phyloP scores from a whole-genome alignment of 1,140 invertebrate species.

The Drosophila guanche region DNA sequence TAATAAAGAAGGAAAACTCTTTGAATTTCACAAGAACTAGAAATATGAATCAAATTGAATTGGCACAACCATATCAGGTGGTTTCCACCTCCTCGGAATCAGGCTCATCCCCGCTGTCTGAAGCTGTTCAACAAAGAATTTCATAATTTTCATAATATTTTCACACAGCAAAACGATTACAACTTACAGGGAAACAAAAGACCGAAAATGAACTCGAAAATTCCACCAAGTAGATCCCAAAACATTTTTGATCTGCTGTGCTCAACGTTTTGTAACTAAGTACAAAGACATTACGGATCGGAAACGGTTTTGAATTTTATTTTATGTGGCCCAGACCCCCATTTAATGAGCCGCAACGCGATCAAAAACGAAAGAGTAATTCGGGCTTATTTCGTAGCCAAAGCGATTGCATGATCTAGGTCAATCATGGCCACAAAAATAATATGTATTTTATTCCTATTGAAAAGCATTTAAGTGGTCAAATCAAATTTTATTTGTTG shows the following conservation, averaged over 20 bases:
- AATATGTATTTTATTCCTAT: slow-evolving; percentile 17
- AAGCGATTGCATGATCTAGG: slow-evolving; percentile 46
- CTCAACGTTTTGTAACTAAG: slow-evolving; percentile 61
- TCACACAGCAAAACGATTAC: background rate
- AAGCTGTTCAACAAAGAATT: slow-evolving; percentile 35
- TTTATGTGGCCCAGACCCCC: background rate
- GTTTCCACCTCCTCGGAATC: slow-evolving; percentile 79
- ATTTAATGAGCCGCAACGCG: slow-evolving; percentile 69
- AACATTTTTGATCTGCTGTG: slow-evolving; percentile 68
- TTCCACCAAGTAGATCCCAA: slow-evolving; percentile 70
- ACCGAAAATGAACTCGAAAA: slow-evolving; percentile 67
- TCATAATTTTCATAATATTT: slow-evolving; percentile 3
- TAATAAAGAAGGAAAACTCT: slow-evolving; percentile 46
- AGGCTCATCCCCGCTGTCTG: slow-evolving; percentile 69
- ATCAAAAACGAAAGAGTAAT: slow-evolving; percentile 46
- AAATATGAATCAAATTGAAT: background rate
- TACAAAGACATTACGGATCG: slow-evolving; percentile 14
- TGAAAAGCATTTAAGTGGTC: slow-evolving; percentile 58
- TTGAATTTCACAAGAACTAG: slow-evolving; percentile 15
- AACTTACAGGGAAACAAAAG: slow-evolving; percentile 76
- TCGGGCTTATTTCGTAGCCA: slow-evolving; percentile 26
- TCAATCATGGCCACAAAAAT: slow-evolving; percentile 28
- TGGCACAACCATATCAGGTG: slow-evolving; percentile 25
- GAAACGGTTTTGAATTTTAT: slow-evolving; percentile 19
- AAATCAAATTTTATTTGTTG: slow-evolving; percentile 56